Conservation (phyloP, 2,797 vertebrate genomes). For the Spondyliosoma cantharus region DNA sequence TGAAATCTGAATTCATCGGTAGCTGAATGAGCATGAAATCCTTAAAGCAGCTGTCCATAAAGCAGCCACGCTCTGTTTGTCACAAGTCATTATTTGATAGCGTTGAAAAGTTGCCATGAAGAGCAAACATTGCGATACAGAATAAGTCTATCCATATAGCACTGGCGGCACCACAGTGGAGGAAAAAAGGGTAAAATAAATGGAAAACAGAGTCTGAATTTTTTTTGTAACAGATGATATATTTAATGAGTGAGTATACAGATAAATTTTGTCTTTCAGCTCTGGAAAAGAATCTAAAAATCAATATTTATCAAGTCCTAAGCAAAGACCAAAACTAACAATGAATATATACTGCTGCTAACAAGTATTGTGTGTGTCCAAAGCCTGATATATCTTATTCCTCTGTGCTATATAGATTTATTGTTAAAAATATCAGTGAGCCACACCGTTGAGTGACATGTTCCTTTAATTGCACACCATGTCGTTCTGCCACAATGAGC, state of each 20-base stretch:
- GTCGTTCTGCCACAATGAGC: not conserved
- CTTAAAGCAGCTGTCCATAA: no score
- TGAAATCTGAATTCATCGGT: conserved; percentile 16
- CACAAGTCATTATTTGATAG: not conserved
- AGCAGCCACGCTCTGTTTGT: not conserved
- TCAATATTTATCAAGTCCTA: no score
- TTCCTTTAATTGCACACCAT: no score
- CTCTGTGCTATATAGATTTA: no score
- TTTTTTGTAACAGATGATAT: not conserved
- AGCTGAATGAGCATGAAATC: not conserved
- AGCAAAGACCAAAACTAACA: no score
- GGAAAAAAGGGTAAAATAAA: not conserved
- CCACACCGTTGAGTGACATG: no score
- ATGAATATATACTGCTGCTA: not conserved
- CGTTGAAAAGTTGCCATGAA: not conserved
- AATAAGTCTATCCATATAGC: not conserved
- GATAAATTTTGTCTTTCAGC: not conserved
- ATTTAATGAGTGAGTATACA: not conserved
- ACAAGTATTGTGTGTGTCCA: not conserved
- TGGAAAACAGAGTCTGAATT: not conserved
- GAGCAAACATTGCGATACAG: not conserved
- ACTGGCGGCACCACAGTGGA: not conserved
- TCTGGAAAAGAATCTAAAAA: no score
- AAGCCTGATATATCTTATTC: not conserved
- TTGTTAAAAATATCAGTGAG: no score